Percentiles rank a stretch among this genome's conserved stretches.
Evolutionary conservation across 2,797 vertebrate species (phyloP).

Genomic region (Pseudochirops cupreus): DNA sequence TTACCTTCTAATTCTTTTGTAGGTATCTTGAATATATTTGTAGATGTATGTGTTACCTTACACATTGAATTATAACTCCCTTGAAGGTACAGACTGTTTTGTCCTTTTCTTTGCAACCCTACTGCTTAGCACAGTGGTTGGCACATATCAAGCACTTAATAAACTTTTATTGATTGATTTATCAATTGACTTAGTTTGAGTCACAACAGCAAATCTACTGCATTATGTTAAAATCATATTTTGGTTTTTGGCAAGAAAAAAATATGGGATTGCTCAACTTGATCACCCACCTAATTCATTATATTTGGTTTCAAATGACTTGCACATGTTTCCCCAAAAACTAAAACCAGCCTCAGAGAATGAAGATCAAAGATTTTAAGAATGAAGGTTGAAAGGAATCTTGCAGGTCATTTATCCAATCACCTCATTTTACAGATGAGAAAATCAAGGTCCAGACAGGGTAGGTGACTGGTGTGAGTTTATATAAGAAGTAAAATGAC

Average conservation of each 20-base stretch:
- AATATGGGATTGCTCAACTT: not conserved
- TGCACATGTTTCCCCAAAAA: not conserved
- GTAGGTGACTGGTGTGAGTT: not conserved
- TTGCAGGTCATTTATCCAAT: not conserved
- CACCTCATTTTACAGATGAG: not conserved
- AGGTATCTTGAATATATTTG: not conserved
- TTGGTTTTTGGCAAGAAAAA: not conserved
- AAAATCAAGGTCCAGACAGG: not conserved
- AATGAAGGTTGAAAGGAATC: not conserved
- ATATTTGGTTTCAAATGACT: not conserved
- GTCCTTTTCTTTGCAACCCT: not conserved
- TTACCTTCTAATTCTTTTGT: not conserved
- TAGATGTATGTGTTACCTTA: not conserved
- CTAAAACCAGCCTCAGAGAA: not conserved
- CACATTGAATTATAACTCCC: not conserved
- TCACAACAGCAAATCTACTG: not conserved
- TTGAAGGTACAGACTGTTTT: not conserved
- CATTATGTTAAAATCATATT: not conserved
- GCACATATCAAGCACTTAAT: not conserved
- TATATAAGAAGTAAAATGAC: not conserved
- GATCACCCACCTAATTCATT: not conserved
- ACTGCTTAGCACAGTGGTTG: not conserved
- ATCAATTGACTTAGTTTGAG: not conserved
- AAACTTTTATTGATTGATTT: not conserved
- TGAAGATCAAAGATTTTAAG: not conserved